phyloP scores from a whole-genome alignment of 2,113 vertebrate genomes.

The Gymnarchus niloticus region DNA sequence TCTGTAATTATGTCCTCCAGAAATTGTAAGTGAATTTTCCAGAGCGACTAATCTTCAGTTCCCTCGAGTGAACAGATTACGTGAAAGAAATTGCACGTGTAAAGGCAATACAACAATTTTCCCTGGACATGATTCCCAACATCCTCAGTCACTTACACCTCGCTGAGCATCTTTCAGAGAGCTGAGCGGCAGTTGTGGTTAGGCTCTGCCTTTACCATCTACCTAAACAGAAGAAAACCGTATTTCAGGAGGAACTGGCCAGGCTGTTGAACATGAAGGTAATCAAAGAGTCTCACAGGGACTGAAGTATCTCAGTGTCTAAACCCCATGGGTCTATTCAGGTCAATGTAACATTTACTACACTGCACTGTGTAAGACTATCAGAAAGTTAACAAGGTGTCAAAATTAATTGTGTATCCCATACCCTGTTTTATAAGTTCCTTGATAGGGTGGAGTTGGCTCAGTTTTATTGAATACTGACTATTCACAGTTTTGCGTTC shows the following conservation, averaged over 20 bases:
- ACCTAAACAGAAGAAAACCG: neutral
- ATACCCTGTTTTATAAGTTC: neutral
- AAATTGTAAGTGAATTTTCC: slow-evolving; percentile 4
- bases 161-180: neutral
- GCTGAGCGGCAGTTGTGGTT: neutral
- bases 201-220: neutral
- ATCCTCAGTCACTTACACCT: neutral
- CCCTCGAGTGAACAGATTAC: neutral
- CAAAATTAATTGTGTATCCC: neutral
- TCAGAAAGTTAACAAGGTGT: neutral
- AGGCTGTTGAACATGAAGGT: neutral
- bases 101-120: neutral
- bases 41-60: neutral
- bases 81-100: neutral
- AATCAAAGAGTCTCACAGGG: neutral
- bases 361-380: neutral
- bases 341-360: neutral
- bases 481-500: neutral
- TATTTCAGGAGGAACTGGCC: neutral
- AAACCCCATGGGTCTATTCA: neutral
- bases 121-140: neutral
- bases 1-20: neutral
- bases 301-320: neutral
- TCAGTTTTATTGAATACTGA: neutral
- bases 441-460: neutral